A percentile compares a stretch with the other conserved stretches of the same genome.
These are phyloP conservation scores for Bacillus rossius DNA, from an alignment of 1,140 invertebrate genomes.

Conservation along the genomic window DNA sequence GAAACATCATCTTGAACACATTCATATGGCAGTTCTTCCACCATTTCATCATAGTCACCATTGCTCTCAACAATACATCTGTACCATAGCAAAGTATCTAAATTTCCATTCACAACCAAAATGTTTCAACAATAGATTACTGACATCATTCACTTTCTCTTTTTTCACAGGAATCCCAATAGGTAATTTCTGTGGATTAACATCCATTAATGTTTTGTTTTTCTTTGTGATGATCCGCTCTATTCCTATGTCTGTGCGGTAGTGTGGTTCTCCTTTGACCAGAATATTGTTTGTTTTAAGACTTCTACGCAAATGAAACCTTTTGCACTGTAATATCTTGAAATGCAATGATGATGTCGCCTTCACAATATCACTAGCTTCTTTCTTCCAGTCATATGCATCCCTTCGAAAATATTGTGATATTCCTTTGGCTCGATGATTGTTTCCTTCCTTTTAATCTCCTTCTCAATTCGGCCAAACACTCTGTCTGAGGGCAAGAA, in stretches of 20 bases:
- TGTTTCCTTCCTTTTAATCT: constrained; percentile 21
- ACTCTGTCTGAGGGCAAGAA: constrained; percentile 26
- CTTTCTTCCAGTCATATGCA: constrained; percentile 21
- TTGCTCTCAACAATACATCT: too few relatives aligned
- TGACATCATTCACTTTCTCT: too few relatives aligned
- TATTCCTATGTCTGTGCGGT: constrained; percentile 3
- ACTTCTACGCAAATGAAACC: constrained; percentile 23
- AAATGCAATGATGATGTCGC: constrained; percentile 22
- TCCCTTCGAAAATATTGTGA: constrained; percentile 19
- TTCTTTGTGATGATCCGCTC: too few relatives aligned
- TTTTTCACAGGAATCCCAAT: too few relatives aligned
- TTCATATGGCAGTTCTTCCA: too few relatives aligned
- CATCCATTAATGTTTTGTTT: too few relatives aligned
- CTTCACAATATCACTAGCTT: constrained; percentile 14
- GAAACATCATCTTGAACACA: too few relatives aligned
- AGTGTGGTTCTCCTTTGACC: constrained; percentile 23
- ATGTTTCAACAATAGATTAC: too few relatives aligned
- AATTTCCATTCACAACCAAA: too few relatives aligned
- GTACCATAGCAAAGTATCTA: too few relatives aligned
- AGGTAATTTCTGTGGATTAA: too few relatives aligned
- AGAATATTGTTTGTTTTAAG: constrained; percentile 15
- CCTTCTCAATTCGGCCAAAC: constrained; percentile 26
- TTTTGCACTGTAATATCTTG: constrained; percentile 20
- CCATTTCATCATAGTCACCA: too few relatives aligned
- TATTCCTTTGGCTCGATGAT: constrained; percentile 23